Evolutionary conservation across 2,113 vertebrate species (phyloP).

Genomic region (Eretmodus cyanostictus): DNA sequence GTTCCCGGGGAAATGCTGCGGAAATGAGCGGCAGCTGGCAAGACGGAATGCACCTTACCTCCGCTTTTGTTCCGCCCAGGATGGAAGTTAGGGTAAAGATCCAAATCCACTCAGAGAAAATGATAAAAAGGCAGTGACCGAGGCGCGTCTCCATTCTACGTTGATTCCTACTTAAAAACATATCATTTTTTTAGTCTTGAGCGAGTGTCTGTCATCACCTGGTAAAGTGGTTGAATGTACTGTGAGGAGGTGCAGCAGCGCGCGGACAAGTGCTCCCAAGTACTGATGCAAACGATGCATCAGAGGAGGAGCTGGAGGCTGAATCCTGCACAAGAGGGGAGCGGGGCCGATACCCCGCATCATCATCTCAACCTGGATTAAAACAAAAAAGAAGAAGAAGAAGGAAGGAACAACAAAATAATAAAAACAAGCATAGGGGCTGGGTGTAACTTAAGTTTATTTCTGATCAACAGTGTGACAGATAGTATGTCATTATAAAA

Average conservation of each 20-base stretch:
- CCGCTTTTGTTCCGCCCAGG: conserved; percentile 48
- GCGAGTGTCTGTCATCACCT: conserved; percentile 40
- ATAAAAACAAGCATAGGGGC: background rate
- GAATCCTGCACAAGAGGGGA: conserved; percentile 44
- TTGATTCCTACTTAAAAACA: conserved; percentile 24
- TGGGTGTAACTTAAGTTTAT: background rate
- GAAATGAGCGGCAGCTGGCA: conserved; percentile 33
- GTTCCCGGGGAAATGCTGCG: conserved; percentile 8
- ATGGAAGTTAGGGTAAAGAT: conserved; percentile 55
- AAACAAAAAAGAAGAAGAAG: background rate
- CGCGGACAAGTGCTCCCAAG: conserved; percentile 58
- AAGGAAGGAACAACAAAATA: background rate
- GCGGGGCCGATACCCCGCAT: conserved; percentile 24
- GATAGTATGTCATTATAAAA: background rate
- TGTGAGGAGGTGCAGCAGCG: conserved; percentile 44
- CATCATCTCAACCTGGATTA: conserved; percentile 21
- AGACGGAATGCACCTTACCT: conserved; percentile 72
- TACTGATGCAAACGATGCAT: conserved; percentile 66
- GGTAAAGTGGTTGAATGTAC: conserved; percentile 34
- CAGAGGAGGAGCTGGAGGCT: conserved; percentile 69
- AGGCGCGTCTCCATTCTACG: conserved; percentile 61
- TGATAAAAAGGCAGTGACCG: conserved; percentile 17
- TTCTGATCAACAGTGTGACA: background rate
- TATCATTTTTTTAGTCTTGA: conserved; percentile 11
- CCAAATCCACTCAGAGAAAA: conserved; percentile 56